Evolutionary conservation across 2,888 invertebrate genomes (phyloP).

Genomic region (Trachelus stipa): DNA sequence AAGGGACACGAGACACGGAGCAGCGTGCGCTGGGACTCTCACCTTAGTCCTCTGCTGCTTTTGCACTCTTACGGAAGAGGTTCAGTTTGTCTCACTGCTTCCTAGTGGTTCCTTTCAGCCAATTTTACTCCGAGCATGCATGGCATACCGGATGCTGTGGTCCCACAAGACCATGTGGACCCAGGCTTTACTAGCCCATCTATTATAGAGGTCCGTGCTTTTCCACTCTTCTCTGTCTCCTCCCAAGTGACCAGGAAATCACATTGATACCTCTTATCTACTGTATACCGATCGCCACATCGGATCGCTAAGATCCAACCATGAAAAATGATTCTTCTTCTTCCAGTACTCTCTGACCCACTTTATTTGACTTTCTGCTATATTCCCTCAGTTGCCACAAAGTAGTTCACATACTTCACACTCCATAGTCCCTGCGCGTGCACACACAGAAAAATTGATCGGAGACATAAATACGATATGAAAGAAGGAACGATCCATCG

Average conservation of each 20-base stretch:
- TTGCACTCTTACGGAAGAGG: slow-evolving; percentile 17
- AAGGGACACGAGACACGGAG: slow-evolving; percentile 36
- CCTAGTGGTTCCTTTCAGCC: slow-evolving; percentile 35
- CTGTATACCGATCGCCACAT: background rate
- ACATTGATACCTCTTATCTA: background rate
- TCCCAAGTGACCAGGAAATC: background rate
- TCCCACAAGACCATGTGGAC: slow-evolving; percentile 24
- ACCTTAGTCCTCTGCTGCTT: slow-evolving; percentile 40
- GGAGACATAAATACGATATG: background rate
- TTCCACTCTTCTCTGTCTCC: background rate
- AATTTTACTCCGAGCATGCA: slow-evolving; percentile 42
- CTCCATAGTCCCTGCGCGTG: background rate
- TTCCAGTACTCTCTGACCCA: background rate
- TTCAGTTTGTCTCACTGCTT: slow-evolving; percentile 2
- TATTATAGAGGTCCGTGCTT: background rate
- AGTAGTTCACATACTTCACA: background rate
- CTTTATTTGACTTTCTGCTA: background rate
- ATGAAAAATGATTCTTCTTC: background rate
- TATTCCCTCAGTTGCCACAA: background rate
- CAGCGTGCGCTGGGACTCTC: background rate
- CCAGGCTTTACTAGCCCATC: slow-evolving; percentile 20
- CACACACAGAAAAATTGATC: background rate
- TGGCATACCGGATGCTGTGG: slow-evolving; percentile 26
- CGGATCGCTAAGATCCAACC: background rate
- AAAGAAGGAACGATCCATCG: background rate